Percentiles rank a stretch among this genome's conserved stretches.
Evolutionary conservation across 2,888 invertebrate genomes (phyloP).

Genomic region (Cosmopolites sordidus): DNA sequence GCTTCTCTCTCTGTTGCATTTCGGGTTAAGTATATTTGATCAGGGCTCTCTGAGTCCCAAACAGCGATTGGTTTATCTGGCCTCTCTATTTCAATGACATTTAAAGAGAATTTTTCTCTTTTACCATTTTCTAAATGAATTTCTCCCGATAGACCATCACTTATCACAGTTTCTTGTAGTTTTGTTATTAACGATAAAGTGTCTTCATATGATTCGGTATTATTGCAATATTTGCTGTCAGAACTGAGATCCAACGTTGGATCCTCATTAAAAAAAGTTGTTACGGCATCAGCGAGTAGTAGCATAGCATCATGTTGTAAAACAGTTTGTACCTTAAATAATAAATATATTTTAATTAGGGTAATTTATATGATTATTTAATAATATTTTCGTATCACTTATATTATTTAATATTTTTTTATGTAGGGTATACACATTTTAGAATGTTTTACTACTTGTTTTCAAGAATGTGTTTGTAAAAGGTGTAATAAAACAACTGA

Average conservation of each 20-base stretch:
- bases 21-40: conserved; percentile 31
- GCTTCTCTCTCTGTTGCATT: conserved; percentile 37
- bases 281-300: conserved; percentile 56
- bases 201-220: conserved; percentile 50
- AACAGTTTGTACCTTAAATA: conserved; percentile 60
- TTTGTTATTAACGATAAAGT: conserved; percentile 61
- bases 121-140: conserved; percentile 65
- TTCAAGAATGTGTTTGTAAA: too few relatives aligned
- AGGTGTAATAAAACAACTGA: too few relatives aligned
- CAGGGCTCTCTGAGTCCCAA: conserved; percentile 43
- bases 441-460: too few relatives aligned
- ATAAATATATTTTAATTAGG: background rate
- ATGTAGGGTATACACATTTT: too few relatives aligned
- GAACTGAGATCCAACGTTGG: conserved; percentile 25
- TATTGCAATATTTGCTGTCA: conserved; percentile 32
- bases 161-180: conserved; percentile 53
- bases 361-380: too few relatives aligned
- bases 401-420: too few relatives aligned
- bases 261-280: conserved; percentile 33
- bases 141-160: conserved; percentile 54
- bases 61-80: conserved; percentile 53
- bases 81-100: conserved; percentile 59
- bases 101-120: conserved; percentile 56
- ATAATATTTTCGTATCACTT: too few relatives aligned
- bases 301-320: conserved; percentile 66